Evolutionary conservation across 2,888 invertebrate genomes (phyloP).

Genomic region (Ypsolopha sequella): DNA sequence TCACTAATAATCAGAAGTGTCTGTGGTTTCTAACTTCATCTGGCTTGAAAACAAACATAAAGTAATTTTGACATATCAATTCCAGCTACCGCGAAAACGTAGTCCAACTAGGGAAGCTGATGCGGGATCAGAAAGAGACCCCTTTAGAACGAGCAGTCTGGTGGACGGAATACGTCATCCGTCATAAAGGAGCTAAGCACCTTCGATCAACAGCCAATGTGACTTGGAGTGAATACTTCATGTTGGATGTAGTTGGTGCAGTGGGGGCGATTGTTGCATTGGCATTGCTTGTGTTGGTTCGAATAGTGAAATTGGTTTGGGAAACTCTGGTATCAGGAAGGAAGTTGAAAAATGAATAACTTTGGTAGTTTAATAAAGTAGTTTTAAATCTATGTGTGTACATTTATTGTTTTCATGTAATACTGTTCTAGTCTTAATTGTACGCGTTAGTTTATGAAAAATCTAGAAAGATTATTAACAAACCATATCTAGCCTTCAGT

Average conservation of each 20-base stretch:
- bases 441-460: too few species aligned
- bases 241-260: constrained; percentile 19
- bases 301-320: neutral
- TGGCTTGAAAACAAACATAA: neutral
- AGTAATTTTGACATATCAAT: neutral
- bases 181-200: constrained; percentile 26
- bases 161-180: constrained; percentile 31
- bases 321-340: too few species aligned
- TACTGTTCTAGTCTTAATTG: too few species aligned
- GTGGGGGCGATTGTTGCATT: neutral
- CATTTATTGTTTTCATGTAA: too few species aligned
- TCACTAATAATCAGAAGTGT: too few species aligned
- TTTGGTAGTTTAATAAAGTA: too few species aligned
- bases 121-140: constrained; percentile 21
- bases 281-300: neutral
- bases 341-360: too few species aligned
- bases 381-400: too few species aligned
- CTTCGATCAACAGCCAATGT: constrained; percentile 22
- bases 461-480: too few species aligned
- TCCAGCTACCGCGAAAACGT: neutral
- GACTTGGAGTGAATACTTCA: constrained; percentile 23
- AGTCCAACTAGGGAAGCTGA: constrained; percentile 10
- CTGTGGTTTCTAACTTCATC: too few species aligned
- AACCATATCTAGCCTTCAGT: too few species aligned
- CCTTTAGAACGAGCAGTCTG: constrained; percentile 24